phyloP scores from a whole-genome alignment of 2,113 vertebrate species.

The Semicossyphus pulcher region DNA sequence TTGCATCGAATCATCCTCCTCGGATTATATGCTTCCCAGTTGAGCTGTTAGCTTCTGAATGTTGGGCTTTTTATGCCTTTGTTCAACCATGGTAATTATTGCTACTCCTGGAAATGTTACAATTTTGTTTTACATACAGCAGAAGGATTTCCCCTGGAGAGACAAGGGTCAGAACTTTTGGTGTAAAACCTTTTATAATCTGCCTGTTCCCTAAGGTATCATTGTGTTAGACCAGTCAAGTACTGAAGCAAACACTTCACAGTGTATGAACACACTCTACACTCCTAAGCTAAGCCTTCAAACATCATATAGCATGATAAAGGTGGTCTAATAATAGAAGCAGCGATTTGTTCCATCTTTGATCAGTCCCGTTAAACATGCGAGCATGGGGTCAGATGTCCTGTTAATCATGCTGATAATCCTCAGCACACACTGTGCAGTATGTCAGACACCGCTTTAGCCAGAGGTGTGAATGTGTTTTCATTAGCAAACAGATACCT shows the following conservation, averaged over 20 bases:
- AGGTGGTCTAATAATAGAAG: slow-evolving; percentile 26
- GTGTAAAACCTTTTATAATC: too few species aligned
- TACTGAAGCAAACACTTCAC: neutral
- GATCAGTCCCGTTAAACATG: neutral
- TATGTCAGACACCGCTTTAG: neutral
- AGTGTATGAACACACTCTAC: neutral
- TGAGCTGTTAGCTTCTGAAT: too few species aligned
- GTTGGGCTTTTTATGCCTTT: too few species aligned
- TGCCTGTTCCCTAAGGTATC: too few species aligned
- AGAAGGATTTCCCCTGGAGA: neutral
- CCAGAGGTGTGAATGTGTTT: slow-evolving; percentile 44
- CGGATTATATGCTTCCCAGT: too few species aligned
- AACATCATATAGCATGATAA: neutral
- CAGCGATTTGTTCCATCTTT: slow-evolving; percentile 19
- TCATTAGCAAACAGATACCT: slow-evolving; percentile 49
- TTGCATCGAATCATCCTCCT: too few species aligned
- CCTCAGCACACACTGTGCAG: slow-evolving; percentile 25
- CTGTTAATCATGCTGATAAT: slow-evolving; percentile 57
- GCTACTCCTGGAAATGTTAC: too few species aligned
- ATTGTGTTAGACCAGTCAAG: neutral
- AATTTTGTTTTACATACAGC: too few species aligned
- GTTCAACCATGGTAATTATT: too few species aligned
- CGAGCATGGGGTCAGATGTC: slow-evolving; percentile 4
- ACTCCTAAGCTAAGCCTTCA: neutral
- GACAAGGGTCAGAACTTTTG: too few species aligned